A percentile compares a stretch with the other conserved stretches of the same genome.
Conservation (phyloP, 1,140 invertebrate genomes). For the Drosophila nigromelanica region DNA sequence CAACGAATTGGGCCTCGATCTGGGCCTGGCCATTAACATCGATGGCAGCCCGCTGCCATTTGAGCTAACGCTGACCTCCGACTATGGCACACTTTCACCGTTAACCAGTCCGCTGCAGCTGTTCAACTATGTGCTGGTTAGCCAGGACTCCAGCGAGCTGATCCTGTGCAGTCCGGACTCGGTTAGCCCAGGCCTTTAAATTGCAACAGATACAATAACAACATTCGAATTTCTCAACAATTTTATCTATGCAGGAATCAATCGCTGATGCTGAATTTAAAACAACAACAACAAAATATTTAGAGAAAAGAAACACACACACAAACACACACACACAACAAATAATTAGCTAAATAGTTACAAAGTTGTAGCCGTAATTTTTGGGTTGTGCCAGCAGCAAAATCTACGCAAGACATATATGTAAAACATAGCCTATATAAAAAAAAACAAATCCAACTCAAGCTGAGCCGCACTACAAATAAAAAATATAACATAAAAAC, state of each 20-base stretch:
- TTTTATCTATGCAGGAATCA: slow-evolving; percentile 46
- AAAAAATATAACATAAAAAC: slow-evolving; percentile 29
- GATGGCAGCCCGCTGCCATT: slow-evolving; percentile 59
- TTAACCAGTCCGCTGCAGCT: slow-evolving; percentile 52
- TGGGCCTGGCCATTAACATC: slow-evolving; percentile 55
- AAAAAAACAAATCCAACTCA: slow-evolving; percentile 13
- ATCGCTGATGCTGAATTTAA: slow-evolving; percentile 75
- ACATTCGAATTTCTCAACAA: neutral
- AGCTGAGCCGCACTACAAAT: slow-evolving; percentile 24
- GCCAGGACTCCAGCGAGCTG: slow-evolving; percentile 51
- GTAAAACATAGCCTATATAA: slow-evolving; percentile 52
- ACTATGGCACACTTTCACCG: slow-evolving; percentile 66
- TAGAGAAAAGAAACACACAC: neutral
- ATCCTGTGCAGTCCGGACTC: slow-evolving; percentile 41
- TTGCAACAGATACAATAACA: slow-evolving; percentile 31
- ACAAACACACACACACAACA: slow-evolving; percentile 1
- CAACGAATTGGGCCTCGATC: slow-evolving; percentile 29
- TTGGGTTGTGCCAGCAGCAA: slow-evolving; percentile 68
- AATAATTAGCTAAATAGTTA: slow-evolving; percentile 48
- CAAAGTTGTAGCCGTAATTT: slow-evolving; percentile 59
- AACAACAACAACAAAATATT: slow-evolving; percentile 4
- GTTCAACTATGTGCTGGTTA: slow-evolving; percentile 49
- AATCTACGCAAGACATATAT: slow-evolving; percentile 71
- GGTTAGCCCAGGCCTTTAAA: slow-evolving; percentile 20
- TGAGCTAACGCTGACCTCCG: slow-evolving; percentile 63